These are phyloP conservation scores for Apoda limacodes DNA, from an alignment of 2,888 invertebrate genomes.

Conservation along the genomic window DNA sequence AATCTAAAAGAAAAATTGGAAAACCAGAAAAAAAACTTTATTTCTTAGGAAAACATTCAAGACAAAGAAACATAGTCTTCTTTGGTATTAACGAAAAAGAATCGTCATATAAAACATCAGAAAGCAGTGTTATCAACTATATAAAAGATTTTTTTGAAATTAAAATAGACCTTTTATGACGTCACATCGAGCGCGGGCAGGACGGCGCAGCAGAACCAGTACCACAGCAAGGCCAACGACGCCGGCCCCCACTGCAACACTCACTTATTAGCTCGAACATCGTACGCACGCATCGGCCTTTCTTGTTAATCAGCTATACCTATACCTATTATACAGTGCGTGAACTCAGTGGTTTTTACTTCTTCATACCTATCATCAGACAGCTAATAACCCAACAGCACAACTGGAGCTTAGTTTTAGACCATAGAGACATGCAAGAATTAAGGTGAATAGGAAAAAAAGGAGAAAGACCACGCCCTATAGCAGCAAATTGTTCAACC, in stretches of 20 bases:
- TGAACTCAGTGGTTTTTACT: too few relatives aligned
- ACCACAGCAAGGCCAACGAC: too few relatives aligned
- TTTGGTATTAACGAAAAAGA: constrained; percentile 10
- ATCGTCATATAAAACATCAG: constrained; percentile 5
- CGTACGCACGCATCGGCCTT: too few relatives aligned
- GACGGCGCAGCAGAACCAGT: too few relatives aligned
- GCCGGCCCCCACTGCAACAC: too few relatives aligned
- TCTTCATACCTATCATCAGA: too few relatives aligned
- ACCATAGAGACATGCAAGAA: constrained; percentile 13
- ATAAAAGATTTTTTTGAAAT: constrained; percentile 5
- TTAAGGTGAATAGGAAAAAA: constrained; percentile 13
- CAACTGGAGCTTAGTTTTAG: too few relatives aligned
- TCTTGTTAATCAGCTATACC: too few relatives aligned
- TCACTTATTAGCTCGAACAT: too few relatives aligned
- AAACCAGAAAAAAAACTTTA: neutral
- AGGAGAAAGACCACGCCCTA: constrained; percentile 5
- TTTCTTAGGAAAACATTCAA: constrained; percentile 7
- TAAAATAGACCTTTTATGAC: constrained; percentile 9
- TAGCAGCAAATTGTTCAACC: constrained; percentile 8
- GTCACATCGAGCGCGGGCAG: too few relatives aligned
- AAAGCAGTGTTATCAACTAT: constrained; percentile 4
- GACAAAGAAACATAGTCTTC: constrained; percentile 10
- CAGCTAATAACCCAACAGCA: too few relatives aligned
- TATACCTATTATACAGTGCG: too few relatives aligned
- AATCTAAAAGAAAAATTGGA: constrained; percentile 1